These are phyloP conservation scores for Sternarchorhynchus goeldii DNA, from an alignment of 2,797 vertebrate species.

Conservation along the genomic window DNA sequence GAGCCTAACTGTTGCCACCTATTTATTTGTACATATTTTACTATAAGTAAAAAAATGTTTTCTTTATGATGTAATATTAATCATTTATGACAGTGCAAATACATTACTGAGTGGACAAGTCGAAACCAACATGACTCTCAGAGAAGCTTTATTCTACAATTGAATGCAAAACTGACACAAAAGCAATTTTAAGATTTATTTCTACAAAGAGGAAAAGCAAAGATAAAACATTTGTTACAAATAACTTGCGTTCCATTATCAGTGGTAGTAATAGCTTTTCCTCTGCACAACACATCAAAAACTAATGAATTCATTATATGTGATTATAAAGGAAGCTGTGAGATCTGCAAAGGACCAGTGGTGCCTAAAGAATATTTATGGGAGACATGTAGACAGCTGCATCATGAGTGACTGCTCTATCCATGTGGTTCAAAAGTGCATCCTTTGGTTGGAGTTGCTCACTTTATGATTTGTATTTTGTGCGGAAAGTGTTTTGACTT, in stretches of 20 bases:
- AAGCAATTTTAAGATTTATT: slow-evolving; percentile 25
- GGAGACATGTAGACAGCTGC: slow-evolving; percentile 14
- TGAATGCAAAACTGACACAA: slow-evolving; percentile 7
- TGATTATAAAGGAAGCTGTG: slow-evolving; percentile 45
- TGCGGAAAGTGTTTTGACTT: slow-evolving; percentile 31
- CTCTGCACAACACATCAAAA: slow-evolving; percentile 47
- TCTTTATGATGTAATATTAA: not conserved
- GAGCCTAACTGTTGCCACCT: not conserved
- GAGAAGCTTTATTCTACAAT: slow-evolving; percentile 7
- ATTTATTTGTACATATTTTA: slow-evolving; percentile 27
- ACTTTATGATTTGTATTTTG: slow-evolving; percentile 40
- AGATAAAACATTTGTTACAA: slow-evolving; percentile 48
- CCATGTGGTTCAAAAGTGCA: slow-evolving; percentile 15
- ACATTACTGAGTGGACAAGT: not conserved
- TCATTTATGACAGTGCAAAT: slow-evolving; percentile 17
- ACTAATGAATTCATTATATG: slow-evolving; percentile 51
- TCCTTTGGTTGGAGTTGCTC: slow-evolving; percentile 23
- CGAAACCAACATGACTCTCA: slow-evolving; percentile 2
- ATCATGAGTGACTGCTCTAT: slow-evolving; percentile 33
- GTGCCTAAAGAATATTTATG: slow-evolving; percentile 43
- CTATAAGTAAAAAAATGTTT: not conserved
- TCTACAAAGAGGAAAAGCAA: slow-evolving; percentile 34
- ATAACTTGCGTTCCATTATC: slow-evolving; percentile 41
- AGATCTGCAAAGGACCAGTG: slow-evolving; percentile 29
- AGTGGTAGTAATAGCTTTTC: slow-evolving; percentile 49